phyloP scores from a whole-genome alignment of 2,888 invertebrate species.

The Nebria brevicollis region DNA sequence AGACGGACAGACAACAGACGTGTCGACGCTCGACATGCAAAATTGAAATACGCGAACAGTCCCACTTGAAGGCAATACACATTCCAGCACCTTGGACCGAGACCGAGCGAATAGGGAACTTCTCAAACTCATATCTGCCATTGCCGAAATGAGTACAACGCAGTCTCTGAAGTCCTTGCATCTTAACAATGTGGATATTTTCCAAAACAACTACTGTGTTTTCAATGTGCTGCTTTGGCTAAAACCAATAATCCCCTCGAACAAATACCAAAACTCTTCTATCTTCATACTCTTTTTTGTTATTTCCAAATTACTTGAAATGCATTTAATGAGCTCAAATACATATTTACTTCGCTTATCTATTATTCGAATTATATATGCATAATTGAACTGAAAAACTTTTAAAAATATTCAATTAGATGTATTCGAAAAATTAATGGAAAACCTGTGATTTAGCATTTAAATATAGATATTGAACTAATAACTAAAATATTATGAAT shows the following conservation, averaged over 20 bases:
- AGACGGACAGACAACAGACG: constrained; percentile 47
- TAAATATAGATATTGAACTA: too few species aligned
- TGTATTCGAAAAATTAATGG: too few species aligned
- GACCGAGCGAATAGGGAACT: background rate
- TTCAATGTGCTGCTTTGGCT: background rate
- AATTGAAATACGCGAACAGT: constrained; percentile 46
- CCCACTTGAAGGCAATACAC: constrained; percentile 47
- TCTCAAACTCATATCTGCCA: background rate
- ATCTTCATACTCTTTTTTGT: background rate
- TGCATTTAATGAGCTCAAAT: constrained; percentile 42
- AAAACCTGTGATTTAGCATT: too few species aligned
- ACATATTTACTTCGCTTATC: constrained; percentile 30
- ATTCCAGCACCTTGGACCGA: constrained; percentile 40
- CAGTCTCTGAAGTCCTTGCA: background rate
- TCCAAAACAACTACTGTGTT: background rate
- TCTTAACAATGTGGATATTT: background rate
- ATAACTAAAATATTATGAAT: too few species aligned
- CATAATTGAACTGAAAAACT: background rate
- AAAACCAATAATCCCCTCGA: background rate
- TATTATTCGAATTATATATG: background rate
- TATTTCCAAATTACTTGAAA: constrained; percentile 38
- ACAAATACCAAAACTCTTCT: background rate
- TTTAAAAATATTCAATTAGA: background rate
- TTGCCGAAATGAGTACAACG: background rate
- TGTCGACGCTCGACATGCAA: constrained; percentile 48